phyloP scores from a whole-genome alignment of 2,113 vertebrate species.

The Vireo altiloquus region DNA sequence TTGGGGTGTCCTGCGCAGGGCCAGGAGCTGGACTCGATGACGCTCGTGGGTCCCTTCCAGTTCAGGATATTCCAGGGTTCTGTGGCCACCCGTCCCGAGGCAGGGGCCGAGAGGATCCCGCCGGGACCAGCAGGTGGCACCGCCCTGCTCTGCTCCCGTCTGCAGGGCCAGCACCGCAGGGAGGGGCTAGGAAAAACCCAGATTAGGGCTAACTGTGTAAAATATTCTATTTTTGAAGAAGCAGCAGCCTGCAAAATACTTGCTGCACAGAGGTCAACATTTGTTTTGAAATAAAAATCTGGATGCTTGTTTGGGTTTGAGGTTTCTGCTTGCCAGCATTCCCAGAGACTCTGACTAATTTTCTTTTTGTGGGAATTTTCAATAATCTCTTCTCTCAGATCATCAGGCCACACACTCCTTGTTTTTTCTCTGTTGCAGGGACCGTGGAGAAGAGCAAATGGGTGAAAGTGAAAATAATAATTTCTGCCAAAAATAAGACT shows the following conservation, averaged over 20 bases:
- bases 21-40: not conserved
- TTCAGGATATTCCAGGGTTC: accelerated
- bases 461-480: not conserved
- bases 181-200: not conserved
- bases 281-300: not conserved
- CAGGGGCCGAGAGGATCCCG: not conserved
- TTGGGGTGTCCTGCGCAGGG: not conserved
- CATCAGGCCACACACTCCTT: not conserved
- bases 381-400: not conserved
- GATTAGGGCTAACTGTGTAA: not conserved
- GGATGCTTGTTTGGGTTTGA: not conserved
- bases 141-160: accelerated
- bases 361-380: not conserved
- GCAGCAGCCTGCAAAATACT: not conserved
- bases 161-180: not conserved
- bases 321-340: not conserved
- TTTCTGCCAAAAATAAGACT: not conserved
- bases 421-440: not conserved
- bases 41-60: too few species aligned
- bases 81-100: accelerated
- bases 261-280: not conserved
- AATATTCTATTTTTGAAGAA: not conserved
- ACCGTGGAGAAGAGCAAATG: not conserved
- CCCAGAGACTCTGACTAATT: not conserved
- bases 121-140: not conserved